Evolutionary conservation across 2,113 vertebrate genomes (phyloP).

Genomic region (Megaceryle maxima): DNA sequence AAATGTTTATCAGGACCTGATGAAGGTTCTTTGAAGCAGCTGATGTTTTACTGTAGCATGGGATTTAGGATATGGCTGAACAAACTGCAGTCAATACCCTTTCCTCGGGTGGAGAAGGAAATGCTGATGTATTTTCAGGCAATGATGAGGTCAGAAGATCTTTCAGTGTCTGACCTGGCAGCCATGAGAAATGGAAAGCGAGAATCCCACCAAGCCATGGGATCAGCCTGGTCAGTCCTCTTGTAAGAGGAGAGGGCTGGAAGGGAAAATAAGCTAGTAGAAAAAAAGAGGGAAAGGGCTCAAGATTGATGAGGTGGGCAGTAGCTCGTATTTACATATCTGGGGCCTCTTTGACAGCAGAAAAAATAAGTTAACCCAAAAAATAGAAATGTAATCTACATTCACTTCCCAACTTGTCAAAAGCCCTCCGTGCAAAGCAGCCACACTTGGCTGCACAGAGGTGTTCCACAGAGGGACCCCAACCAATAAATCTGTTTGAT

Average conservation of each 20-base stretch:
- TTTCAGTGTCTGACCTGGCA: neutral
- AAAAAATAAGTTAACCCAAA: constrained; percentile 39
- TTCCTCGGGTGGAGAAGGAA: neutral
- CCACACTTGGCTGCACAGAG: constrained; percentile 30
- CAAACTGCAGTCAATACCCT: neutral
- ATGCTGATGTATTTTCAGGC: neutral
- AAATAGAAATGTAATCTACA: constrained; percentile 50
- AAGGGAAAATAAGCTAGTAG: neutral
- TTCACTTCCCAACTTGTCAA: constrained; percentile 59
- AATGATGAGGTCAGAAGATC: constrained; percentile 3
- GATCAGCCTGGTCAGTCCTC: neutral
- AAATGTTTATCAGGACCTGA: neutral
- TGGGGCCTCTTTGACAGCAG: constrained; percentile 46
- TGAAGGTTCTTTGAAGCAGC: neutral
- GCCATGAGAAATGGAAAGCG: neutral
- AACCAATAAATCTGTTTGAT: constrained; percentile 59
- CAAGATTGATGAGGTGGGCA: constrained; percentile 60
- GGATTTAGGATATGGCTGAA: neutral
- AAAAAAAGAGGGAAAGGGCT: neutral
- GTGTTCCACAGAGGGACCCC: constrained; percentile 20
- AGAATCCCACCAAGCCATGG: neutral
- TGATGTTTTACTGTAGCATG: neutral
- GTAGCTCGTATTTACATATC: constrained; percentile 57
- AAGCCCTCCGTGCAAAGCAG: constrained; percentile 2
- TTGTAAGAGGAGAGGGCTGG: neutral